Evolutionary conservation across 2,797 vertebrate species (phyloP).

Genomic region (Anabacerthia variegaticeps): DNA sequence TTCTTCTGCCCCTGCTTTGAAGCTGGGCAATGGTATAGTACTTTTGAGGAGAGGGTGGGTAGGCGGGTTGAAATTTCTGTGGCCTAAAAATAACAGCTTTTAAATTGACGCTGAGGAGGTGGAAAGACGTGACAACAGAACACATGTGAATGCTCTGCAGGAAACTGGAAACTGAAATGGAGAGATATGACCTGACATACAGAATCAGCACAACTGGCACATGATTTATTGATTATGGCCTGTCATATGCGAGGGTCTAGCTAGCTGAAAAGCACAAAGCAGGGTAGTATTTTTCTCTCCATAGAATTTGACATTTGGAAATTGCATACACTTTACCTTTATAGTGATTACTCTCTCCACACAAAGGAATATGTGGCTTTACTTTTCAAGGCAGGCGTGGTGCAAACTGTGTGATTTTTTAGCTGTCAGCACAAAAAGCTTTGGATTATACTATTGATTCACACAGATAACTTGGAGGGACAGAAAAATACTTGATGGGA

Average conservation of each 20-base stretch:
- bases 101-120: neutral
- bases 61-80: neutral
- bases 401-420: neutral
- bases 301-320: conserved; percentile 49
- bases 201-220: conserved; percentile 42
- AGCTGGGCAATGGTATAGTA: neutral
- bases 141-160: conserved; percentile 10
- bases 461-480: neutral
- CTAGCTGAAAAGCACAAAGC: conserved; percentile 15
- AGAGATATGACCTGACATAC: conserved; percentile 19
- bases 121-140: conserved; percentile 18
- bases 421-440: neutral
- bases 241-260: conserved; percentile 42
- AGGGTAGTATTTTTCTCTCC: conserved; percentile 51
- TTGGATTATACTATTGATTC: neutral
- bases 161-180: conserved; percentile 29
- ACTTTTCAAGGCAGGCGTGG: neutral
- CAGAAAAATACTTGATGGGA: neutral
- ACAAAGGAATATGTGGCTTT: conserved; percentile 23
- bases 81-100: conserved; percentile 54
- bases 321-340: conserved; percentile 53
- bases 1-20: neutral
- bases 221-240: conserved; percentile 65
- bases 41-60: neutral
- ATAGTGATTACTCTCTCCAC: neutral